A percentile compares a stretch with the other conserved stretches of the same genome.
These are phyloP conservation scores for Palythoa caribaeorum DNA, from an alignment of 92 coral and sea anemone species.

Conservation along the genomic window DNA sequence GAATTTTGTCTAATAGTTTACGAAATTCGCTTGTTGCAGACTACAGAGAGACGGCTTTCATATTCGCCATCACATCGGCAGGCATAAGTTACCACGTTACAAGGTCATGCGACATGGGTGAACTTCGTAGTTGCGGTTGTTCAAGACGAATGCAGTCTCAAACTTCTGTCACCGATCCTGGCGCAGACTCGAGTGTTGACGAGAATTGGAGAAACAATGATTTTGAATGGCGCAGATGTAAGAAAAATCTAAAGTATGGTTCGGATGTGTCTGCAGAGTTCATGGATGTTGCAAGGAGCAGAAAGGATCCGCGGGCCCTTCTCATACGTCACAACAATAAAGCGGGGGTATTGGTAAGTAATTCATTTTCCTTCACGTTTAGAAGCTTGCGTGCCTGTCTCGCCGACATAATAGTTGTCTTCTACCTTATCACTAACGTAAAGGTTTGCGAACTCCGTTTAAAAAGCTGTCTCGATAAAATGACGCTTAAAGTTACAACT, in stretches of 20 bases:
- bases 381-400: background rate
- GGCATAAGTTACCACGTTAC: slow-evolving; percentile 89
- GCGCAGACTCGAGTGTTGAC: slow-evolving; percentile 43
- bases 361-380: background rate
- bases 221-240: slow-evolving; percentile 84
- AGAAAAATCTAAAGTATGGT: slow-evolving; percentile 75
- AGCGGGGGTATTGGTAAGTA: slow-evolving; percentile 91
- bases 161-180: slow-evolving; percentile 42
- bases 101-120: slow-evolving; percentile 86
- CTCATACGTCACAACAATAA: slow-evolving; percentile 85
- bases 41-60: slow-evolving; percentile 96
- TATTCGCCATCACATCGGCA: slow-evolving; percentile 94
- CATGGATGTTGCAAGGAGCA: slow-evolving; percentile 68
- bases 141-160: slow-evolving; percentile 39
- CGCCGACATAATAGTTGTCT: background rate
- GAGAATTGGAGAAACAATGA: slow-evolving; percentile 37
- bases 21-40: slow-evolving; percentile 67
- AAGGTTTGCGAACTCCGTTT: background rate
- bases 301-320: slow-evolving; percentile 78
- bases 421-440: background rate
- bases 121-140: slow-evolving; percentile 83
- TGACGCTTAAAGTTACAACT: background rate
- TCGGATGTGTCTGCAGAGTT: slow-evolving; percentile 76
- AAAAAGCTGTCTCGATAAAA: slow-evolving; percentile 7
- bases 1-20: background rate